Base-by-base conservation (phyloP, 2,113 vertebrate genomes). In the Illadopsis cleaveri region DNA sequence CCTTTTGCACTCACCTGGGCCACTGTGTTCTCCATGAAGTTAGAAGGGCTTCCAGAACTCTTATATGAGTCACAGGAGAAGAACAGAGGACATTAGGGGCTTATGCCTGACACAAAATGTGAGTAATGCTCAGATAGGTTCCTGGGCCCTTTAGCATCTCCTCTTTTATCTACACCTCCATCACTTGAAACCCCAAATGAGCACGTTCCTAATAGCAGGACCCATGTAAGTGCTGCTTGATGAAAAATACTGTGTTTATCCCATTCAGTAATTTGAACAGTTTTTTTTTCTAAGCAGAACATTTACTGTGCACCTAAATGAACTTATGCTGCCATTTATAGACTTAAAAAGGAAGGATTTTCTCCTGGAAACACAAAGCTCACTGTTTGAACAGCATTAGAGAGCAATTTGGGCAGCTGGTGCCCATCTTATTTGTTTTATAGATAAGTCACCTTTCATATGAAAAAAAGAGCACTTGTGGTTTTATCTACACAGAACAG, bases 371-470 rank as follows among this genome's bases (percentile, higher is more conserved):
- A 87, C 37, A 87, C 60, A 86, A 94, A 94, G 37, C 28, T 83
- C 48, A 69, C 69, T 96, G 84, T 96, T 96, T 89, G 87, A 96
- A 93, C 23, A 95, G 89, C 86, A 93, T 91, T 76, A 91, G 48
- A 89, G 65, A 91, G 58, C 69, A 94, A 95, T 93, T 65, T 93
- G 73, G 95, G 84, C 96, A 97, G 91, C 94, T 96, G 95, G 84
- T 13, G 13, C 78, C 65, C 91, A 94, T 65, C n/a, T 82, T 89
- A 93, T 96, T 97, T 95, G 89, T 85, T 96, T 96, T 95, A 87
- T 57, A 94, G 86, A 79, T 84, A 94, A 93, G 70, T 85, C 91
- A 96, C 78, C 86, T 69, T 91, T 82, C 73, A 69, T 76, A 91
- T 42, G 40, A 93, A 85, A 84, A 91, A 51, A 65, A 92, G 60